Base-by-base conservation (phyloP, 2,888 invertebrate genomes). In the Isotomurus palustris region DNA sequence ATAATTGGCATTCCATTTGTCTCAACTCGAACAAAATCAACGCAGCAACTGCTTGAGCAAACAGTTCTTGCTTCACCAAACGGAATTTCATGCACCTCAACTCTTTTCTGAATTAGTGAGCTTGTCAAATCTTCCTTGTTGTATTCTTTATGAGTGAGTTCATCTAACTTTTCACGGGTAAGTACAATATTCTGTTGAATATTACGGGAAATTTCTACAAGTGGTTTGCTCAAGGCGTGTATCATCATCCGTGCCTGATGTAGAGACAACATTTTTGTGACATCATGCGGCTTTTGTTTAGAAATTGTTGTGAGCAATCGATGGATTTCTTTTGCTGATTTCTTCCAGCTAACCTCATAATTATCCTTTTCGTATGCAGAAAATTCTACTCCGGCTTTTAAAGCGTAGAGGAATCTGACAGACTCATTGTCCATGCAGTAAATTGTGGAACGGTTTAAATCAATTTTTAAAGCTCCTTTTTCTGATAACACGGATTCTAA, bases 371-470 rank as follows among this genome's bases (percentile, higher is more conserved):
- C 60, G 2, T 53, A 57, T 0, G 32, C 53, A 1, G 36, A 1
- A 36, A 66, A 66, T 6, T 38, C 47, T 10, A 60, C 44, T 1
- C 52, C 55, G 22, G 58, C 51, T 17, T 61, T 64, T 1, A 59
- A 4, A 2, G 67, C 67, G 12, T 56, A 57, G 14, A 68, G 49
- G 53, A 58, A 68, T 1, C 67, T 43, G 22, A 53, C 49, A 3
- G 68, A 49, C 38, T 68, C 68, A 14, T 40, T 58, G 29, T 67
- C 67, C 24, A 49, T 50, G 41, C 67, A 65, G 29, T 62, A 67
- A 1, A 65, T 19, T 3, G 55, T 65, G 17, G 38, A n/a, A 1
- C 17, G 10, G 8, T 21, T 14, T 2, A 58, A 5, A 1, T 47
- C 5, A 24, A 67, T 62, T 5, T 29, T 8, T 3, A 62, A 55